Evolutionary conservation across 2,888 invertebrate genomes (phyloP).

Genomic region (Oscheius sp.): DNA sequence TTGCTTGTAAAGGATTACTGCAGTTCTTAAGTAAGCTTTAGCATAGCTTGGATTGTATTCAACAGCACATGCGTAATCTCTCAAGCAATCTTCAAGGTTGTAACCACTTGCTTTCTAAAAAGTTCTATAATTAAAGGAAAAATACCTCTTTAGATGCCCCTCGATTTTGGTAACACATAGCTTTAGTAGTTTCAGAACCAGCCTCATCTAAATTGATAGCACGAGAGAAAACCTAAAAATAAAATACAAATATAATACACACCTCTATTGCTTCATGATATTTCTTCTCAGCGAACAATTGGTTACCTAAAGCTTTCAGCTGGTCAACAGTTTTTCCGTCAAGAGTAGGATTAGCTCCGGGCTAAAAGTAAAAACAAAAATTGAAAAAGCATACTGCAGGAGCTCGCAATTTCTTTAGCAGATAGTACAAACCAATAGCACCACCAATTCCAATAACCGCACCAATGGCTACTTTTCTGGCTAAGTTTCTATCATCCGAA

Average conservation of each 20-base stretch:
- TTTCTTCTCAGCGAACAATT: slow-evolving; percentile 29
- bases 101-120: slow-evolving; percentile 9
- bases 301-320: slow-evolving; percentile 33
- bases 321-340: slow-evolving; percentile 10
- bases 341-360: background rate
- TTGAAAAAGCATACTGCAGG: background rate
- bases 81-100: slow-evolving; percentile 26
- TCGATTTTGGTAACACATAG: slow-evolving; percentile 36
- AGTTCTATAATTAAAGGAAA: background rate
- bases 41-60: slow-evolving; percentile 71
- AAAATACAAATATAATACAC: background rate
- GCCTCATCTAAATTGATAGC: slow-evolving; percentile 21
- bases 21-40: slow-evolving; percentile 70
- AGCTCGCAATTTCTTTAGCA: background rate
- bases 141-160: slow-evolving; percentile 35
- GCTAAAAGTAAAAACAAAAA: background rate
- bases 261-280: slow-evolving; percentile 34
- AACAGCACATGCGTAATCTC: slow-evolving; percentile 35
- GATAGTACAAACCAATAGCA: slow-evolving; percentile 19
- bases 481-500: slow-evolving; percentile 8
- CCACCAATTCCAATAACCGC: slow-evolving; percentile 13
- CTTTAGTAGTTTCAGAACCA: slow-evolving; percentile 18
- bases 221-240: slow-evolving; percentile 24
- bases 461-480: slow-evolving; percentile 20
- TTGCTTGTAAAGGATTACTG: slow-evolving; percentile 12